Evolutionary conservation across 2,797 vertebrate genomes (phyloP), one percentile per base, ranked within the genome.

Genomic region (Hoplostethus mediterraneus): DNA sequence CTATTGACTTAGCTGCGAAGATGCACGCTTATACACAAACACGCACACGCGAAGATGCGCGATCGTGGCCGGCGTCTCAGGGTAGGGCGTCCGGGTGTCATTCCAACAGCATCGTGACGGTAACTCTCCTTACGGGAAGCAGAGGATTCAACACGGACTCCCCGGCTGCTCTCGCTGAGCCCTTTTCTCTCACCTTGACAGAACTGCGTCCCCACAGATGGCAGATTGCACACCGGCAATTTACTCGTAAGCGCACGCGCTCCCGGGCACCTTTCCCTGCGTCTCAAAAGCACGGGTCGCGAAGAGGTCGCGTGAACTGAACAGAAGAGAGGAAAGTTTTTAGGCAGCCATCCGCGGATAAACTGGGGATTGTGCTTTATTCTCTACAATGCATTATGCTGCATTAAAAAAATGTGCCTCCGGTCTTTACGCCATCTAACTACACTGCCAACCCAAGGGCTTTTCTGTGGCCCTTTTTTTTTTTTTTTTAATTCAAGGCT

Each of bases 131-230:
- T 30, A 53, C 56, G 54, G 47, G 64, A 77, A 53, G 53, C 45
- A 16, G 63, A 44, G 58, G 54, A 60, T 47, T 38, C 45, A 16
- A n/a, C 5, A 1, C 21, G 36, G 8, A 42, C 58, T 71, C 30
- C 31, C 47, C 82, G 76, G 87, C 84, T 80, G 87, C 82, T 77
- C 56, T 67, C 57, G 4, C 1, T 1, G 16, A 77, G 49, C 66
- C 49, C 28, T 58, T 45, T 56, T 9, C 58, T 68, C 73, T 86
- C 76, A 83, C 79, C 83, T 81, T 62, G 68, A 48, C 63, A 5
- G 17, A 74, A 80, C 56, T 49, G 69, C 13, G 14, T 28, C 55
- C 7, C 62, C 72, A 63, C 88, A 90, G 87, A 89, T 87, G 86
- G 84, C 71, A 72, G 62, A 81, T 77, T 76, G 66, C 61, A 61